Conservation (phyloP, 1,140 invertebrate genomes). For the Bombus waltoni region DNA sequence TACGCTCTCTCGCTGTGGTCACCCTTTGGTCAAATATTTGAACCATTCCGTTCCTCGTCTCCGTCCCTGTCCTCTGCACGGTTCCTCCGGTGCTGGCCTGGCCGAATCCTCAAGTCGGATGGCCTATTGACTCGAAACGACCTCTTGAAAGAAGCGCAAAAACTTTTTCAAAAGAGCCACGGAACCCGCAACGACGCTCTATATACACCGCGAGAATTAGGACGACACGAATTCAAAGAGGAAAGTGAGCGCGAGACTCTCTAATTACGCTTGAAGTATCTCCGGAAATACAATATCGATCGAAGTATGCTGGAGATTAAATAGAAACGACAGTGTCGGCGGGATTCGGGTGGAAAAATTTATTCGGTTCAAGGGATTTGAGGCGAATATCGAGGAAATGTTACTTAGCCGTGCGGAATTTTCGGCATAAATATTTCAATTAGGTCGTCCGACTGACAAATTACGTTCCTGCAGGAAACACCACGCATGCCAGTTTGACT, state of each 20-base stretch:
- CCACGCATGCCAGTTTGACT: too few relatives aligned
- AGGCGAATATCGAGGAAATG: not conserved
- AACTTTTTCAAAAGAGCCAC: constrained; percentile 43
- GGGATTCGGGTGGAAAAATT: too few relatives aligned
- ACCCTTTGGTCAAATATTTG: constrained; percentile 67
- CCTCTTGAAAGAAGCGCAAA: constrained; percentile 47
- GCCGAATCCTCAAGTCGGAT: constrained; percentile 46
- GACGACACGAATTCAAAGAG: constrained; percentile 1
- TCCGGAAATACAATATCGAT: constrained; percentile 14
- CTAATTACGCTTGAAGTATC: constrained; percentile 40
- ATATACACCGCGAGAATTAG: constrained; percentile 34
- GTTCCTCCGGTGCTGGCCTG: not conserved
- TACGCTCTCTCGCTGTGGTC: constrained; percentile 47
- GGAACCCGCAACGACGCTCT: constrained; percentile 34
- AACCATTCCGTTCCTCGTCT: constrained; percentile 23
- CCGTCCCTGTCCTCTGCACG: not conserved
- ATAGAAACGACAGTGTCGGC: not conserved
- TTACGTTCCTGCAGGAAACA: too few relatives aligned
- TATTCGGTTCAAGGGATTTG: not conserved
- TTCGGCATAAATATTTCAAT: too few relatives aligned
- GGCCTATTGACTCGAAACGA: constrained; percentile 56
- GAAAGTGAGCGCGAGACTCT: not conserved
- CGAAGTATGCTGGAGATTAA: not conserved
- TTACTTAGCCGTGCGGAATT: not conserved
- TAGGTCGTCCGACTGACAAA: too few relatives aligned